Base-by-base conservation (phyloP, 2,888 invertebrate genomes). In the Crossocerus cetratus region DNA sequence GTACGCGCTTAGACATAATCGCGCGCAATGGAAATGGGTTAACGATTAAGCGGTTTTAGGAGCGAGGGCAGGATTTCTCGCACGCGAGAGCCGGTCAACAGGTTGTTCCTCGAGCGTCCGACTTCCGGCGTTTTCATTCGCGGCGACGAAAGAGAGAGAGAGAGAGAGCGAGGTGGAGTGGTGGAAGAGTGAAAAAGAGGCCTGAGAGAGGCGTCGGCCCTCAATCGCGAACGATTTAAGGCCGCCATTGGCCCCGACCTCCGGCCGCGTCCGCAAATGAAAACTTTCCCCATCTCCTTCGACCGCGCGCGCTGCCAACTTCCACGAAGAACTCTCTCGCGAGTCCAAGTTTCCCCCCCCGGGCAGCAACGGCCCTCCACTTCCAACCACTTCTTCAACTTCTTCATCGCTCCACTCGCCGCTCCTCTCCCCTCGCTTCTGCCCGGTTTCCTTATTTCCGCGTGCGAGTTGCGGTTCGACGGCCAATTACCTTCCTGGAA, bases 221-320 rank as follows among this genome's bases (percentile, higher is more conserved):
- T 81, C 77, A 82, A 82, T 82, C 71, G 81, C 77, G 69, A 76
- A 80, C 81, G 81, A 82, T 82, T 82, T 82, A 81, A 81, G 69
- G 65, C 73, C 73, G 68, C 71, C 81, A 76, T 81, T 80, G 78
- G 74, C 78, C 78, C 67, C 73, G 76, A 79, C 79, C 81, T 81
- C 74, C 68, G 73, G 71, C 69, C 68, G n/a, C n/a, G 45, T 60
- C 74, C 63, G 76, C 75, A 72, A 79, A 81, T 81, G 79, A 81
- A 81, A 81, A 81, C 81, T 81, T 81, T 81, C 74, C 68, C 77
- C 74, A 73, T 81, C 81, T 76, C 75, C 80, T 72, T 72, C 71
- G 62, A 56, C 69, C 65, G n/a, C n/a, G n/a, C n/a, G n/a, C n/a
- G 63, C 64, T 42, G 55, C 55, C 57, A 71, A 72, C 71, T 81